phyloP scores from a whole-genome alignment of 2,113 vertebrate genomes.

The Danionella cerebrum region DNA sequence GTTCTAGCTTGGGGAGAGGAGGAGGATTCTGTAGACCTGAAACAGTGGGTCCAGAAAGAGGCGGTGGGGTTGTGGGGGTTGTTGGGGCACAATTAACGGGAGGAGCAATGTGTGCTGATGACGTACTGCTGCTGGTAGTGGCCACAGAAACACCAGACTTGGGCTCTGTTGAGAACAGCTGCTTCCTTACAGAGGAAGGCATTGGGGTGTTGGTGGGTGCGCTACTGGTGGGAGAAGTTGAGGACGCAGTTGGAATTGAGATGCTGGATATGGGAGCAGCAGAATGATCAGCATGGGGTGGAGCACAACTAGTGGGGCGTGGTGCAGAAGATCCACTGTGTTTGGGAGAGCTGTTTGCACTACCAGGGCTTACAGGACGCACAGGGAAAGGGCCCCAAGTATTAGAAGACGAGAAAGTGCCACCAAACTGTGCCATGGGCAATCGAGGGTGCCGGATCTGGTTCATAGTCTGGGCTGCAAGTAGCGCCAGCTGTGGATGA shows the following conservation, averaged over 20 bases:
- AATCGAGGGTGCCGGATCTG: constrained; percentile 95
- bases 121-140: constrained; percentile 66
- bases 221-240: constrained; percentile 61
- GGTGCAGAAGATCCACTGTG: constrained; percentile 72
- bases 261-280: neutral
- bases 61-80: constrained; percentile 63
- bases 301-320: constrained; percentile 50
- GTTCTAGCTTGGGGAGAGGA: constrained; percentile 74
- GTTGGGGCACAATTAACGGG: constrained; percentile 55
- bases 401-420: constrained; percentile 89
- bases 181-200: constrained; percentile 87
- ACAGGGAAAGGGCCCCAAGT: constrained; percentile 98
- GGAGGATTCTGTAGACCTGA: constrained; percentile 60
- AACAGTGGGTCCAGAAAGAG: constrained; percentile 59
- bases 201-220: constrained; percentile 68
- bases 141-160: constrained; percentile 65
- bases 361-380: constrained; percentile 91
- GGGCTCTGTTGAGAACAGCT: constrained; percentile 82
- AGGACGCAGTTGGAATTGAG: constrained; percentile 54
- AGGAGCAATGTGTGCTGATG: constrained; percentile 57
- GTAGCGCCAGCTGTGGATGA: constrained; percentile 91
- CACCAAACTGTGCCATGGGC: constrained; percentile 96
- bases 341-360: constrained; percentile 90
- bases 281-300: constrained; percentile 26
- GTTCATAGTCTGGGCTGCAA: constrained; percentile 97